Percentiles rank a stretch among this genome's conserved stretches.
These are phyloP conservation scores for Ruditapes philippinarum DNA, from an alignment of 1,140 invertebrate species.

Conservation along the genomic window DNA sequence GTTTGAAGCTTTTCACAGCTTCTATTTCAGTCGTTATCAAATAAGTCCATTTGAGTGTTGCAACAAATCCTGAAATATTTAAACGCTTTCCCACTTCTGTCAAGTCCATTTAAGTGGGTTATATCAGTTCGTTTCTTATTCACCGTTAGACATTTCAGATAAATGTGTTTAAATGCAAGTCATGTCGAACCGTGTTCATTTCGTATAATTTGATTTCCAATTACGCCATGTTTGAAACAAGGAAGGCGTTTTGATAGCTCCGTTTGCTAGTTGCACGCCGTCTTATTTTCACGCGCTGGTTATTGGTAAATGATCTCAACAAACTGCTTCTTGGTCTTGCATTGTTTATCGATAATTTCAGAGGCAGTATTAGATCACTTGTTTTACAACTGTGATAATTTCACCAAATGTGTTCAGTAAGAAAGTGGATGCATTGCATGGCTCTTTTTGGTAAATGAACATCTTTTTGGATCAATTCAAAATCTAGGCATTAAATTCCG, in stretches of 20 bases:
- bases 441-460: no score
- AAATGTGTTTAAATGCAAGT: conserved; percentile 60
- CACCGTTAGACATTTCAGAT: conserved; percentile 19
- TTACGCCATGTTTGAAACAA: conserved; percentile 26
- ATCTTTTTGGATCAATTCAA: no score
- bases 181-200: conserved; percentile 56
- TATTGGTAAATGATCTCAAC: no score
- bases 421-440: no score
- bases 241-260: background rate
- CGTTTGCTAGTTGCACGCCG: no score
- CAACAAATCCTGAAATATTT: conserved; percentile 41
- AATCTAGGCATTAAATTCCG: no score
- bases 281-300: no score
- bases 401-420: no score
- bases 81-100: conserved; percentile 47
- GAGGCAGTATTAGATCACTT: no score
- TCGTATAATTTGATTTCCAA: conserved; percentile 59
- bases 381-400: no score
- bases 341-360: no score
- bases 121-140: conserved; percentile 23
- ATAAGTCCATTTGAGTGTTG: conserved; percentile 50
- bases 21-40: conserved; percentile 15
- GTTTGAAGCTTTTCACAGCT: conserved; percentile 24
- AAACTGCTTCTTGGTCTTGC: no score
- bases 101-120: background rate